phyloP scores from a whole-genome alignment of 2,888 invertebrate genomes.

The Tiphia femorata region DNA sequence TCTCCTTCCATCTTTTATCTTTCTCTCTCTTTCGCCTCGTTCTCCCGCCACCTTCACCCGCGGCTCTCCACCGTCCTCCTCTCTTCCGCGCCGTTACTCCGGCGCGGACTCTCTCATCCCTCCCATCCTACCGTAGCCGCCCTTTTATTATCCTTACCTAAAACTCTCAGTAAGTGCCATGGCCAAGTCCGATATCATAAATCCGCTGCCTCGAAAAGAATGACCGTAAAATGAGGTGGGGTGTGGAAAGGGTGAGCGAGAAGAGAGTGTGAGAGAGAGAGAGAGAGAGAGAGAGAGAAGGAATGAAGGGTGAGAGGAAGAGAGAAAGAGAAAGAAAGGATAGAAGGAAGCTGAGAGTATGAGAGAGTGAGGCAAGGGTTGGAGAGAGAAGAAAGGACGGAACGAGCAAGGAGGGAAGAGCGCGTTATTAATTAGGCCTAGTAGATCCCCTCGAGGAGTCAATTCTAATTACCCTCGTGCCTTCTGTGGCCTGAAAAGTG shows the following conservation, averaged over 20 bases:
- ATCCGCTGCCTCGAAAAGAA: slow-evolving; percentile 46
- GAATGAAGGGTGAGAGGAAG: background rate
- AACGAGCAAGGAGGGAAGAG: slow-evolving; percentile 22
- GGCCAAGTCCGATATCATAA: slow-evolving; percentile 59
- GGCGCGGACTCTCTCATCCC: slow-evolving; percentile 15
- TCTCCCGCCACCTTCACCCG: slow-evolving; percentile 16
- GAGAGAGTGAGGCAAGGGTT: slow-evolving; percentile 20
- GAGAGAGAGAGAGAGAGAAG: background rate
- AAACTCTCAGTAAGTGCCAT: slow-evolving; percentile 61
- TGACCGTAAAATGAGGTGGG: slow-evolving; percentile 31
- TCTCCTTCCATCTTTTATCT: slow-evolving; percentile 3
- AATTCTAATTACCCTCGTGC: background rate
- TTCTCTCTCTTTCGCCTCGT: slow-evolving; percentile 14
- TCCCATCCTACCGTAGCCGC: slow-evolving; percentile 33
- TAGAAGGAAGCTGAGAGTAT: too few species aligned
- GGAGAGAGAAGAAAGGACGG: slow-evolving; percentile 38
- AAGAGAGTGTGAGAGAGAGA: background rate
- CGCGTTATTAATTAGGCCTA: slow-evolving; percentile 3
- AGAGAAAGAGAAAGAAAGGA: slow-evolving; percentile 13
- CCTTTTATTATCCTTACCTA: slow-evolving; percentile 58
- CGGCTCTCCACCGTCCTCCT: slow-evolving; percentile 20
- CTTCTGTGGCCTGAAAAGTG: background rate
- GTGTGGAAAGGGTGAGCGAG: background rate
- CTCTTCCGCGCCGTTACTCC: slow-evolving; percentile 13
- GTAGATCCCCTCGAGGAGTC: background rate